Evolutionary conservation across 1,140 invertebrate genomes (phyloP).

Genomic region (Megathymus violae): DNA sequence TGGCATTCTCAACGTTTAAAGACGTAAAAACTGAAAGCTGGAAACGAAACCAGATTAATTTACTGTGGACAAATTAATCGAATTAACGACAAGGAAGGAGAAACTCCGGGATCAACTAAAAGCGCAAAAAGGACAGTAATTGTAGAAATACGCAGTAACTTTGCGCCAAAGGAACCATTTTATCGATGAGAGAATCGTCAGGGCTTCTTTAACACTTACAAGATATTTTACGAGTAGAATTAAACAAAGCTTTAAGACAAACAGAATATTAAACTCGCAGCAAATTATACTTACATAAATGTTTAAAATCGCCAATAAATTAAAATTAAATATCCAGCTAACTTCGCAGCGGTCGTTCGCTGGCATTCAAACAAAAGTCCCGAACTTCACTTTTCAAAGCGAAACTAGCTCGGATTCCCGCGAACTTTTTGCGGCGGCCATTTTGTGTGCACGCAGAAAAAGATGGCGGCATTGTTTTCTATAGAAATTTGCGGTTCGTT

Average conservation of each 20-base stretch:
- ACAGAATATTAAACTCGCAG: not conserved
- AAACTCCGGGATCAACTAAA: conserved; percentile 10
- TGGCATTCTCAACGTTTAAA: conserved; percentile 26
- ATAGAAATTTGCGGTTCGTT: conserved; percentile 49
- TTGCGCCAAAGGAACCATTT: conserved; percentile 13
- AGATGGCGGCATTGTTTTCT: conserved; percentile 43
- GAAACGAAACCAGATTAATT: conserved; percentile 32
- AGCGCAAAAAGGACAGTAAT: conserved; percentile 28
- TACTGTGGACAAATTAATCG: conserved; percentile 31
- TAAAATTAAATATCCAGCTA: conserved; percentile 21
- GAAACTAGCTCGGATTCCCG: conserved; percentile 44
- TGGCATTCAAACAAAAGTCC: conserved; percentile 36
- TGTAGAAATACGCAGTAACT: conserved; percentile 9
- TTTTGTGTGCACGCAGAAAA: conserved; percentile 48
- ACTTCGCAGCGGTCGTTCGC: conserved; percentile 16
- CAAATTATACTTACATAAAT: not conserved
- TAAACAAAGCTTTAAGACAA: not conserved
- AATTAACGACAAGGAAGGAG: conserved; percentile 26
- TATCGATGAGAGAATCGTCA: conserved; percentile 3
- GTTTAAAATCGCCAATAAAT: conserved; percentile 16
- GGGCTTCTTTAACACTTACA: conserved; percentile 32
- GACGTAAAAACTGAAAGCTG: conserved; percentile 16
- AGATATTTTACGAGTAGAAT: not conserved
- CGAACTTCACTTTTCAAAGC: conserved; percentile 44
- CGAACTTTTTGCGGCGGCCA: conserved; percentile 52